These are phyloP conservation scores for Drosophila guanche DNA, from an alignment of 1,140 invertebrate species.

Conservation along the genomic window DNA sequence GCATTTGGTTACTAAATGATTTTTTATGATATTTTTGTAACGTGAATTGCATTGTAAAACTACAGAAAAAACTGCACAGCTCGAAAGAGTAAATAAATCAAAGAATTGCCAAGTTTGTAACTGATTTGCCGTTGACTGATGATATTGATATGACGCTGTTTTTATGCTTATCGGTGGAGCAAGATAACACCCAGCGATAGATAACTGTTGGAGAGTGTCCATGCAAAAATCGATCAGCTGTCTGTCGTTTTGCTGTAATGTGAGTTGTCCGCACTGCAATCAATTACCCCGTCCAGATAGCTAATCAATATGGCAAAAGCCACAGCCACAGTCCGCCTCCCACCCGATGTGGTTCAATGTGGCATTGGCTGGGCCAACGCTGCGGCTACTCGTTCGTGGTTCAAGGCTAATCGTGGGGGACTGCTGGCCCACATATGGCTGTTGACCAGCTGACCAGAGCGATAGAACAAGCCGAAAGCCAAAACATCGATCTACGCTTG, in stretches of 20 bases:
- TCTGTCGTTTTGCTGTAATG: conserved; percentile 67
- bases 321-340: not conserved
- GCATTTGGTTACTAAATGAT: conserved; percentile 48
- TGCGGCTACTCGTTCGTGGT: not conserved
- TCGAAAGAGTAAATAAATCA: conserved; percentile 40
- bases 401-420: not conserved
- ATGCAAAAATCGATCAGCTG: conserved; percentile 80
- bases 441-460: conserved; percentile 43
- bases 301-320: conserved; percentile 63
- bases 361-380: conserved; percentile 25
- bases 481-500: conserved; percentile 21
- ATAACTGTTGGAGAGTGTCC: conserved; percentile 7
- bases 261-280: conserved; percentile 60
- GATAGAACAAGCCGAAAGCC: conserved; percentile 9
- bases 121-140: conserved; percentile 33
- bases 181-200: conserved; percentile 19
- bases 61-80: too few relatives aligned
- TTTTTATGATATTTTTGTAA: conserved; percentile 51
- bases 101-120: conserved; percentile 11
- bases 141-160: conserved; percentile 42
- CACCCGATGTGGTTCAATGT: conserved; percentile 21
- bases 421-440: conserved; percentile 40
- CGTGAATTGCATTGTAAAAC: conserved; percentile 7
- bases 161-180: conserved; percentile 26
- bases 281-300: conserved; percentile 67